Base-by-base conservation (phyloP, 2,888 invertebrate genomes). In the Phorcus lineatus region DNA sequence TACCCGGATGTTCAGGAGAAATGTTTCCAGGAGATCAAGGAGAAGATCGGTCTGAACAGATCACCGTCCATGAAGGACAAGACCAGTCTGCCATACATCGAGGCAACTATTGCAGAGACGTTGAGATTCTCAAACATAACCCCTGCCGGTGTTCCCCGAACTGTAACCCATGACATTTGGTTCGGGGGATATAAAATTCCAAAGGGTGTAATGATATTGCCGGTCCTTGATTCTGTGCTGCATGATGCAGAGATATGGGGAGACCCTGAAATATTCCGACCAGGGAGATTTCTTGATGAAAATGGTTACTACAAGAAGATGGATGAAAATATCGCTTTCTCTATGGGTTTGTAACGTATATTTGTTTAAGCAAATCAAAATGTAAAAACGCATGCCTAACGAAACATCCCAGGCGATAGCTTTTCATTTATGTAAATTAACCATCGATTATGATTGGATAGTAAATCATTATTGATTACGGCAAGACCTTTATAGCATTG, bases 1-100 rank as follows among this genome's bases (percentile, higher is more conserved):
- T 95, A 97, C 90, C 96, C 96, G 62, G 94, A 96, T 17, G 95
- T 85, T 22, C 87, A 87, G 40, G 77, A 81, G 1, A 78, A 82
- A 22, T 74, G 87, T 67, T 82, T 80, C 70, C 19, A 74, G 40
- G 86, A 87, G 76, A 87, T 89, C 57, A 57, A 82, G 1, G 82
- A 85, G 2, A 90, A 93, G 62, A 91, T 94, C 62, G 93, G 92
- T n/a, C 40, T 62, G 4, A 74, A 80, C 0, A 80, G 86, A 11
- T 53, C 77, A 0, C 89, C 88, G 0, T 81, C 77, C 17, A 76
- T 87, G 19, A n/a, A 79, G 0, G 87, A 89, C 78, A 86, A 81
- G 57, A 57, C 80, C 2, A 77, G 81, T 1, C 74, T 89, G 55
- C 74, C 83, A 0, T 88, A 89, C 76, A 74, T 88, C 13, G 88